Conservation (phyloP, 1,140 invertebrate genomes). For the Phenacoccus solenopsis region DNA sequence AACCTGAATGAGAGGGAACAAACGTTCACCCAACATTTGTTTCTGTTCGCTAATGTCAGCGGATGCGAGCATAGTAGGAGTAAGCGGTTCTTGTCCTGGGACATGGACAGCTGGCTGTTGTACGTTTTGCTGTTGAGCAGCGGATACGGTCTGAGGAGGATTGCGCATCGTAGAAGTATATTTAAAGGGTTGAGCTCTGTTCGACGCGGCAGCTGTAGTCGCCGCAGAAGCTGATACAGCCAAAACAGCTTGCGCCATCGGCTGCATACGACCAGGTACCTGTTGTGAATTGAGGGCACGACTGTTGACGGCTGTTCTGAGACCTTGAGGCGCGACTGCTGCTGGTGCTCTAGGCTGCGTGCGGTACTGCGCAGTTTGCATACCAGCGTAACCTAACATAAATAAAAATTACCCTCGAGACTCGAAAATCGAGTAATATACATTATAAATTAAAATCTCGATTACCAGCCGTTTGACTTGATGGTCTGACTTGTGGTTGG, state of each 20-base stretch:
- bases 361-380: conserved; percentile 45
- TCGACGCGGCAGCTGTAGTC: conserved; percentile 42
- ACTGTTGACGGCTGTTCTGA: conserved; percentile 59
- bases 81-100: conserved; percentile 88
- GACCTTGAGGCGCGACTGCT: conserved; percentile 48
- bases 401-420: background rate
- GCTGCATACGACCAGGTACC: background rate
- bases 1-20: conserved; percentile 90
- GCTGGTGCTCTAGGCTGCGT: conserved; percentile 37
- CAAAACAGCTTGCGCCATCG: conserved; percentile 21
- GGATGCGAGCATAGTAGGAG: conserved; percentile 85
- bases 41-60: conserved; percentile 93
- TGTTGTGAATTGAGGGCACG: conserved; percentile 63
- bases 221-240: conserved; percentile 37
- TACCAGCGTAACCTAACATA: conserved; percentile 32
- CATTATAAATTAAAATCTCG: background rate
- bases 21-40: conserved; percentile 94
- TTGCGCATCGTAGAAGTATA: conserved; percentile 75
- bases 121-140: conserved; percentile 19
- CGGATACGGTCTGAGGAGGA: conserved; percentile 42
- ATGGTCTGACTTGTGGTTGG: conserved; percentile 61
- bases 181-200: conserved; percentile 63
- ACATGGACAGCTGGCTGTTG: conserved; percentile 42
- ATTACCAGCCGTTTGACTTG: conserved; percentile 43
- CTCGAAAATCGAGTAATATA: background rate